Evolutionary conservation across 2,113 vertebrate species (phyloP), one percentile per base, ranked within the genome.

Genomic region (Sinocyclocheilus grahami): DNA sequence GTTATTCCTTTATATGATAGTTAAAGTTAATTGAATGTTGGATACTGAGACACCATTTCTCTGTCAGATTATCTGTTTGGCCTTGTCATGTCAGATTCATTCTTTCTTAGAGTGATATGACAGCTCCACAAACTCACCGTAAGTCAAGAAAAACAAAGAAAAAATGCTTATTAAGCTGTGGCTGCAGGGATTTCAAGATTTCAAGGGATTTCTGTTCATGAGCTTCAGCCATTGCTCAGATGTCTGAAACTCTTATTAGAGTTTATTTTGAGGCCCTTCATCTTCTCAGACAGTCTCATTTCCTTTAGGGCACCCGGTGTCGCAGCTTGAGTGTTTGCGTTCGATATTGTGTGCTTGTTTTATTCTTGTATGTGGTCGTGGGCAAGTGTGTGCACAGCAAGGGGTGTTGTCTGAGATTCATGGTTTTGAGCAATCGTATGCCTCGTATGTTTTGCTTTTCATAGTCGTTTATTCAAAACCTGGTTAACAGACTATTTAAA

Each of bases 121-220:
- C 79, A 82, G 62, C 79, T 82, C 42, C 42, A 30, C 62, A 51
- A 46, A 51, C 42, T 82, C 62, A 48, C 39, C 67, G 39, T 48
- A 82, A 51, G 58, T 11, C 22, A 8, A 18, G 3, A 8, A 65
- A 48, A 67, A 2, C 42, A 27, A 3, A 67, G 62, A 65, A 9
- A 82, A 82, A 20, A 82, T 51, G n/a, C 39, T 67, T 30, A 60
- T 79, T 58, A 13, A 82, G 10, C 62, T 82, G 65, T 33, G 27
- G 24, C 42, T 83, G 48, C 46, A 83, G 20, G 48, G 65, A 72
- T 72, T 83, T 39, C 65, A 7, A 22, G 13, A 27, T 27, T 27
- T 27, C 27, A 27, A 27, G 27, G 27, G 27, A 27, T 27, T 27
- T 27, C 14, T 1, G 4, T 67, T 71, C 16, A 18, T 51, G 9